Evolutionary conservation across 2,113 vertebrate species (phyloP).

Genomic region (Hassar affinis): DNA sequence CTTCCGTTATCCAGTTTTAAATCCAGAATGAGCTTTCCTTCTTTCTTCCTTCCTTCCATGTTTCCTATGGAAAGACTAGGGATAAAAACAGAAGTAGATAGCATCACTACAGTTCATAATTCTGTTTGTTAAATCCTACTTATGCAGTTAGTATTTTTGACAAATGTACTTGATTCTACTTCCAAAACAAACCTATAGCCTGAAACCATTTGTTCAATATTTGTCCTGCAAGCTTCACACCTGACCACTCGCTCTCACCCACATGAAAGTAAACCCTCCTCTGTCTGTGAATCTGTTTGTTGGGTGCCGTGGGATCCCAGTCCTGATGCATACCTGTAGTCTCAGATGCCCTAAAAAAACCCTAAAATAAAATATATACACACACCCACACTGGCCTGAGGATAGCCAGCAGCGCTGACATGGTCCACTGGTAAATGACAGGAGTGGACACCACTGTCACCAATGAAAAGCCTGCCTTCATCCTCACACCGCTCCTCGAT

Average conservation of each 20-base stretch:
- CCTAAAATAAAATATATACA: conserved; percentile 12
- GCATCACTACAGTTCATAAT: neutral
- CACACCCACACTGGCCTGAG: conserved; percentile 58
- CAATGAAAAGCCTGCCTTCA: conserved; percentile 69
- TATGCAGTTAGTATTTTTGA: neutral
- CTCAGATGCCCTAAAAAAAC: neutral
- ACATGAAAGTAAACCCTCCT: neutral
- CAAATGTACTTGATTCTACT: neutral
- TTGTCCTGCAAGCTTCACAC: neutral
- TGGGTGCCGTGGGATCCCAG: neutral
- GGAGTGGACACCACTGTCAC: conserved; percentile 80
- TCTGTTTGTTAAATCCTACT: neutral
- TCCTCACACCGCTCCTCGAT: conserved; percentile 63
- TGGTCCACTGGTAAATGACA: conserved; percentile 69
- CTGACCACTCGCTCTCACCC: neutral
- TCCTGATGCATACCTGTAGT: neutral
- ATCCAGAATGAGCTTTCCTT: neutral
- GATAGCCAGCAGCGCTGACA: conserved; percentile 63
- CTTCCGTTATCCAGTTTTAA: neutral
- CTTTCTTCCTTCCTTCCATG: neutral
- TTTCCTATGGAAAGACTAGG: neutral
- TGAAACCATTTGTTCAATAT: neutral
- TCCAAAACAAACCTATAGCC: neutral
- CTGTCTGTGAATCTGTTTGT: neutral
- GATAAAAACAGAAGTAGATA: neutral